Conservation (phyloP, 2,888 invertebrate species). For the Tridacna gigas region DNA sequence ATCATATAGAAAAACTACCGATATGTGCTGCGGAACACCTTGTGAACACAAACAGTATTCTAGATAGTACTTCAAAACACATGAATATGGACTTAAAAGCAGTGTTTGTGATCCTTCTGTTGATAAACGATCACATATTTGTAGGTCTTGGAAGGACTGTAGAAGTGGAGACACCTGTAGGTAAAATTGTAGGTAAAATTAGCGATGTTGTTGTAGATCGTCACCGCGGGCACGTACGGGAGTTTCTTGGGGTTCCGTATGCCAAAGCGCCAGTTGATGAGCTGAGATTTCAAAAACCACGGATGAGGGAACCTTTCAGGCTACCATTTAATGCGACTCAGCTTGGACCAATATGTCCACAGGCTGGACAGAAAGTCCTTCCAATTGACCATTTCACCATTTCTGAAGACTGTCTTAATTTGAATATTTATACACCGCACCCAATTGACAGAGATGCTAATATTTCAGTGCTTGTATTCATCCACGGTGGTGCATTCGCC, state of each 20-base stretch:
- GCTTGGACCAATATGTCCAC: slow-evolving; percentile 51
- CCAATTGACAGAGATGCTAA: not conserved
- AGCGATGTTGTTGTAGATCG: not conserved
- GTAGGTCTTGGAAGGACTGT: not conserved
- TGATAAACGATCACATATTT: too few species aligned
- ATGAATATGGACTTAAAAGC: too few species aligned
- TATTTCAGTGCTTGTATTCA: slow-evolving; percentile 54
- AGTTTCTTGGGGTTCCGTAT: slow-evolving; percentile 56
- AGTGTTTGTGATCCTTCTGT: too few species aligned
- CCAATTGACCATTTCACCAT: slow-evolving; percentile 9
- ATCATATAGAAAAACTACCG: too few species aligned
- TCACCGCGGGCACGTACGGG: not conserved
- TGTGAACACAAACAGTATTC: too few species aligned
- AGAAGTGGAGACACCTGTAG: not conserved
- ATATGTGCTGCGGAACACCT: too few species aligned
- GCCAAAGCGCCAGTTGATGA: slow-evolving; percentile 47
- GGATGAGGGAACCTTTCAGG: slow-evolving; percentile 18
- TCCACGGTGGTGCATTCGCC: slow-evolving; percentile 59
- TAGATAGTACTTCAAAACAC: too few species aligned
- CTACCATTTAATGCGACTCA: slow-evolving; percentile 43
- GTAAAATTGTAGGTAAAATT: slow-evolving; percentile 6
- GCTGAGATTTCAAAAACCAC: slow-evolving; percentile 51
- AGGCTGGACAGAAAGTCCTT: slow-evolving; percentile 19
- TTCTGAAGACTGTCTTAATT: slow-evolving; percentile 58
- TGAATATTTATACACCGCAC: slow-evolving; percentile 57